A percentile compares a stretch with the other conserved stretches of the same genome.
Conservation (phyloP, 1,140 invertebrate genomes). For the Drosophila albomicans region DNA sequence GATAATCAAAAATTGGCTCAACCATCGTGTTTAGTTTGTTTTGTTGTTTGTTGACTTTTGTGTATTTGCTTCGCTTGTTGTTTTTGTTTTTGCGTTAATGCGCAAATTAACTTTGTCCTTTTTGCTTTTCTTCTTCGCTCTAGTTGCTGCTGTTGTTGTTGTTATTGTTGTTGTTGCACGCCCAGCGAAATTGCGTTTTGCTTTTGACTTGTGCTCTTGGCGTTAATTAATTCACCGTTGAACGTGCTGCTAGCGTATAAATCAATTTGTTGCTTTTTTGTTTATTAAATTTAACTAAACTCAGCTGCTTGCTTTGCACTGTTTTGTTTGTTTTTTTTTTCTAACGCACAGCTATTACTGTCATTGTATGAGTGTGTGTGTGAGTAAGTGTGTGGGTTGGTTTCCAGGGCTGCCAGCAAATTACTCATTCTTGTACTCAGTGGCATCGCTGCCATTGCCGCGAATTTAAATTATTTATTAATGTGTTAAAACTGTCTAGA, state of each 20-base stretch:
- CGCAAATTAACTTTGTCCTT: slow-evolving; percentile 50
- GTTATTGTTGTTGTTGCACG: background rate
- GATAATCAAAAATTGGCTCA: slow-evolving; percentile 99
- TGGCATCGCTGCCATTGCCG: slow-evolving; percentile 32
- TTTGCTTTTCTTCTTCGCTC: background rate
- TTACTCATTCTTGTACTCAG: slow-evolving; percentile 12
- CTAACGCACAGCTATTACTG: slow-evolving; percentile 25
- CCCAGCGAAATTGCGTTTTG: background rate
- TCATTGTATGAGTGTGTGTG: slow-evolving; percentile 25
- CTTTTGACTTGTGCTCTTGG: background rate
- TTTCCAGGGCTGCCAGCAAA: slow-evolving; percentile 34
- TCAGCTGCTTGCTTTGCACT: slow-evolving; percentile 34
- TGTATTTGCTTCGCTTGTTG: background rate
- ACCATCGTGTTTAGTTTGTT: slow-evolving; percentile 88
- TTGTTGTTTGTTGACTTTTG: slow-evolving; percentile 1
- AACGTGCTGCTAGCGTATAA: background rate
- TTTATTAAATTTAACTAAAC: slow-evolving; percentile 51
- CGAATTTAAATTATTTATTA: background rate
- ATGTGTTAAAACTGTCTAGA: too few species aligned
- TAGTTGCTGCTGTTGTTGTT: too few species aligned
- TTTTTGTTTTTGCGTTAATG: slow-evolving; percentile 31
- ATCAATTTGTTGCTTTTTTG: slow-evolving; percentile 28
- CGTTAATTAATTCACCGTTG: background rate
- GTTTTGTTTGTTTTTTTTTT: slow-evolving; percentile 53
- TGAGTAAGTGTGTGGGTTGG: slow-evolving; percentile 1